These are phyloP conservation scores for Meiosimyza platycephala DNA, from an alignment of 2,888 invertebrate species.

Conservation along the genomic window DNA sequence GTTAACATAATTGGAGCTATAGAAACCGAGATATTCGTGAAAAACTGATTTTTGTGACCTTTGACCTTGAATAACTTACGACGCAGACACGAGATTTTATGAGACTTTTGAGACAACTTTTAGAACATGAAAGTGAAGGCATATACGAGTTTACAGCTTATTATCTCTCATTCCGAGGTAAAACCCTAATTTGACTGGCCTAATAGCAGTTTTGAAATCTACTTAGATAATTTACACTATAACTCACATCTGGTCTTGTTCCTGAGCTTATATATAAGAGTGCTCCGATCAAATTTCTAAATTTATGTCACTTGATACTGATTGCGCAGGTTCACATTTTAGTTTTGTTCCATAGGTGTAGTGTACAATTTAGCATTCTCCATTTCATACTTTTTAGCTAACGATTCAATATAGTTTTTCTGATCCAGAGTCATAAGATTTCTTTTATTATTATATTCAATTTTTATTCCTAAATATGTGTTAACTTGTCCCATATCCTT, in stretches of 20 bases:
- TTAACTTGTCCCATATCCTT: slow-evolving; percentile 55
- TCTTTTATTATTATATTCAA: slow-evolving; percentile 49
- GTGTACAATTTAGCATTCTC: slow-evolving; percentile 4
- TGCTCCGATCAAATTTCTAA: too few species aligned
- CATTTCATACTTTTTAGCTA: neutral
- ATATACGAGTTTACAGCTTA: too few species aligned
- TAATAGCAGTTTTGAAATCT: slow-evolving; percentile 7
- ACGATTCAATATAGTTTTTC: too few species aligned
- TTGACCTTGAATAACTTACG: too few species aligned
- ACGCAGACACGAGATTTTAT: too few species aligned
- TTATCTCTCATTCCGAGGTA: too few species aligned
- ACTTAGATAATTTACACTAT: slow-evolving; percentile 11
- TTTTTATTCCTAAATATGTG: slow-evolving; percentile 56
- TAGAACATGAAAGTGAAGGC: too few species aligned
- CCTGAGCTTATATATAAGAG: neutral
- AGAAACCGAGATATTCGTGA: too few species aligned
- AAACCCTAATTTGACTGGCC: too few species aligned
- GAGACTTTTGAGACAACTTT: too few species aligned
- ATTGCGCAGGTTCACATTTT: slow-evolving; percentile 9
- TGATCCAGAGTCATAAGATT: slow-evolving; percentile 52
- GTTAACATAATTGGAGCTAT: too few species aligned
- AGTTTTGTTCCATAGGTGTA: neutral
- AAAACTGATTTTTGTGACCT: too few species aligned
- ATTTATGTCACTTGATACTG: slow-evolving; percentile 5
- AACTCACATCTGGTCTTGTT: slow-evolving; percentile 6